Evolutionary conservation across 1,140 invertebrate genomes (phyloP).

Genomic region (Bombus balteatus): DNA sequence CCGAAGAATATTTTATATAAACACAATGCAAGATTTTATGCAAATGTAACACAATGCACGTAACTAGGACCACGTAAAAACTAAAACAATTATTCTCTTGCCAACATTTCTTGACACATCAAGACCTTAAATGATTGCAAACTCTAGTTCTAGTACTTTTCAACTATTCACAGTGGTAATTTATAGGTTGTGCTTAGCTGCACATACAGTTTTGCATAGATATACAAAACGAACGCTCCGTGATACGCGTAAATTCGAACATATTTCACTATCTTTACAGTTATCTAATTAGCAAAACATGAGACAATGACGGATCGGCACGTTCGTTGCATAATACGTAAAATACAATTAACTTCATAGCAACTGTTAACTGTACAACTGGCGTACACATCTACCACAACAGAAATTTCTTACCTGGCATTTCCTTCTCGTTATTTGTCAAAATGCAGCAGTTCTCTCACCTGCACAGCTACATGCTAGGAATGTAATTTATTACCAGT

Average conservation of each 20-base stretch:
- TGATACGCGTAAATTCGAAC: background rate
- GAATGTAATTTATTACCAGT: background rate
- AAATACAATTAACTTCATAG: background rate
- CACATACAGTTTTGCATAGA: background rate
- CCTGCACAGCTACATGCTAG: background rate
- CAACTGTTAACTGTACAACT: background rate
- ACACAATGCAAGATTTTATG: background rate
- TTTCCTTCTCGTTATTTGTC: background rate
- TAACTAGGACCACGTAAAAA: background rate
- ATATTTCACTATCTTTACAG: background rate
- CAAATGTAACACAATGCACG: no score
- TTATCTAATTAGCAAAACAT: background rate
- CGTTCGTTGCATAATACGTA: background rate
- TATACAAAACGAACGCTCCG: background rate
- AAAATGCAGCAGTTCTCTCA: background rate
- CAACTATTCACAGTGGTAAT: background rate
- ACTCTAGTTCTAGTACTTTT: background rate
- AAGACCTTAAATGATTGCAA: background rate
- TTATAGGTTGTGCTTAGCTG: background rate
- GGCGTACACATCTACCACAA: background rate
- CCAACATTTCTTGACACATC: background rate
- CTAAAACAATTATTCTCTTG: background rate
- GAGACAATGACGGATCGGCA: background rate
- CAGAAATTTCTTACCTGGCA: background rate
- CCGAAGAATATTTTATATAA: no score